Percentiles rank a stretch among this genome's conserved stretches.
phyloP scores from a whole-genome alignment of 2,797 vertebrate species.

The Distichodus sexfasciatus region DNA sequence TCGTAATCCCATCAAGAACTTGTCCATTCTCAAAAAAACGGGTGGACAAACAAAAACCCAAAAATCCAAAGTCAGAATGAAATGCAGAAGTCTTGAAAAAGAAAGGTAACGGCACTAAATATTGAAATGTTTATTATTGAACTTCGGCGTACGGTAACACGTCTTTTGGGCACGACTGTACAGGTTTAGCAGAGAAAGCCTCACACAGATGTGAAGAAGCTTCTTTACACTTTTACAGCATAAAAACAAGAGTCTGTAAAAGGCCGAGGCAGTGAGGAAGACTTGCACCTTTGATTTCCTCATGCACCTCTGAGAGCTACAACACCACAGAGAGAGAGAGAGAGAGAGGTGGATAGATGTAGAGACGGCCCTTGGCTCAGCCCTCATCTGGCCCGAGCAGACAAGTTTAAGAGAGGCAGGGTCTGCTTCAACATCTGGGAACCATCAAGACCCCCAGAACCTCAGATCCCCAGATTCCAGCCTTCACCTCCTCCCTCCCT shows the following conservation, averaged over 20 bases:
- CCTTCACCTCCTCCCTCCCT: constrained; percentile 1
- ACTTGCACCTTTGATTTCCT: background rate
- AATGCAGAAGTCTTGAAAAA: too few relatives aligned
- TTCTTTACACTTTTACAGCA: background rate
- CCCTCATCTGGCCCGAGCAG: constrained; percentile 57
- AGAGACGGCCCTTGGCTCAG: too few relatives aligned
- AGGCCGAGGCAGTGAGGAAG: background rate
- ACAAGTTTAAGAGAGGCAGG: constrained; percentile 53
- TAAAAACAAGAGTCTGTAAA: background rate
- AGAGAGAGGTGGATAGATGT: background rate
- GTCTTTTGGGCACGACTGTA: too few relatives aligned
- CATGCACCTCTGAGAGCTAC: background rate
- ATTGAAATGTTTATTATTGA: too few relatives aligned
- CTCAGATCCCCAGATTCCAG: constrained; percentile 63
- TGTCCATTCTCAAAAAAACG: too few relatives aligned
- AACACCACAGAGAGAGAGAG: background rate
- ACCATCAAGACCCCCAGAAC: constrained; percentile 72
- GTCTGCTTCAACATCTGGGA: constrained; percentile 75
- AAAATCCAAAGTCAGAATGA: too few relatives aligned
- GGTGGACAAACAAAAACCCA: too few relatives aligned
- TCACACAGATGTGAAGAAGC: background rate
- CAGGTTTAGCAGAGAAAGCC: background rate
- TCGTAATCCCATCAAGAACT: too few relatives aligned
- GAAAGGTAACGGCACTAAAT: too few relatives aligned
- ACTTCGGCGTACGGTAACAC: too few relatives aligned